phyloP scores from a whole-genome alignment of 2,888 invertebrate species.

The Rhorus exstirpatorius region DNA sequence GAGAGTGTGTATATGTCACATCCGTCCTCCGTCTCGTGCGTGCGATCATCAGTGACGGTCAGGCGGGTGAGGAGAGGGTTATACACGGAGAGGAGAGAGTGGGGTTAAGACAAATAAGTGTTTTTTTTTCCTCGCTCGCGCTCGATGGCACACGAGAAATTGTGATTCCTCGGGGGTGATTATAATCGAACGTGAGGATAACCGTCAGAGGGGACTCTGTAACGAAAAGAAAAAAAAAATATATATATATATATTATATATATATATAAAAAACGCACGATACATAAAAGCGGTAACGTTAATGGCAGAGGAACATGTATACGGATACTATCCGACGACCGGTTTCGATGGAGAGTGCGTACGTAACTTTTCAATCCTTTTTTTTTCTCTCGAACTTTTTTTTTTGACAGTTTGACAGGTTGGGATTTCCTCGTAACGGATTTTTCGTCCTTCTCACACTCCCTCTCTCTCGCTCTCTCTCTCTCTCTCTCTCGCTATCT shows the following conservation, averaged over 20 bases:
- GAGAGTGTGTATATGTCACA: slow-evolving; percentile 80
- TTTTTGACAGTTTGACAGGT: slow-evolving; percentile 83
- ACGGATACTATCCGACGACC: slow-evolving; percentile 84
- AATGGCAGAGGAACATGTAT: slow-evolving; percentile 86
- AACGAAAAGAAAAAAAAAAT: slow-evolving; percentile 58
- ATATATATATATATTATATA: too few species aligned
- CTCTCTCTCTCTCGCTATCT: too few species aligned
- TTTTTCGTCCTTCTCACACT: background rate
- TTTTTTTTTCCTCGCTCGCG: slow-evolving; percentile 79
- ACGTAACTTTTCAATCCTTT: slow-evolving; percentile 78
- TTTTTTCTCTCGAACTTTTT: slow-evolving; percentile 30
- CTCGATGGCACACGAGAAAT: slow-evolving; percentile 81
- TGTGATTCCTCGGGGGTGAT: slow-evolving; percentile 75
- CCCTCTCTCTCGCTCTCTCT: too few species aligned
- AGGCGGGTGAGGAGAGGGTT: slow-evolving; percentile 4
- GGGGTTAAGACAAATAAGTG: slow-evolving; percentile 84
- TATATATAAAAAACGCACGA: slow-evolving; percentile 50
- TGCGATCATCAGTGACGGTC: slow-evolving; percentile 72
- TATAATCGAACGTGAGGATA: slow-evolving; percentile 53
- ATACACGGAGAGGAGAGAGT: slow-evolving; percentile 74
- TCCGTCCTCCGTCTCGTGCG: slow-evolving; percentile 83
- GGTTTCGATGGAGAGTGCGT: slow-evolving; percentile 83
- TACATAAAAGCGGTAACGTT: slow-evolving; percentile 77
- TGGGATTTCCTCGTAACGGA: slow-evolving; percentile 72
- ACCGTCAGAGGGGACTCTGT: slow-evolving; percentile 32